A percentile compares a stretch with the other conserved stretches of the same genome.
Evolutionary conservation across 2,888 invertebrate species (phyloP).

Genomic region (Epinotia brunnichana): DNA sequence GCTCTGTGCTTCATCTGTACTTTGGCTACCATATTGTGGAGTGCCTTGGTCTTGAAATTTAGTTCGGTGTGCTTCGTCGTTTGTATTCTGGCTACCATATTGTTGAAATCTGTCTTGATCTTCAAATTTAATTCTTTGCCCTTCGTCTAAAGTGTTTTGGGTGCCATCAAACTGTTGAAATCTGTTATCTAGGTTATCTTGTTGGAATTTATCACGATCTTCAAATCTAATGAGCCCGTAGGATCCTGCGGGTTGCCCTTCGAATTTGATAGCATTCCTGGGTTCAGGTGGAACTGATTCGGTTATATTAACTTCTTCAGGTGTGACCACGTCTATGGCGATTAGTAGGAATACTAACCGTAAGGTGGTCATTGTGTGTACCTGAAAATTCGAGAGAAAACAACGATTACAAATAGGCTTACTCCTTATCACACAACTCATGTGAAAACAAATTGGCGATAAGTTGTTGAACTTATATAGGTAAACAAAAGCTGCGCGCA

Average conservation of each 20-base stretch:
- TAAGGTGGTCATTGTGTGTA: constrained; percentile 9
- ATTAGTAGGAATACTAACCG: constrained; percentile 3
- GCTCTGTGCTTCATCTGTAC: constrained; percentile 3
- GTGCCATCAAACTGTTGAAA: constrained; percentile 16
- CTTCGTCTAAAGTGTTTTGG: constrained; percentile 10
- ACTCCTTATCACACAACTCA: no score
- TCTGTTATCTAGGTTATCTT: neutral
- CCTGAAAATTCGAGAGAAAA: neutral
- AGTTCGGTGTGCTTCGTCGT: constrained; percentile 19
- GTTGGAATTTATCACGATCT: constrained; percentile 7
- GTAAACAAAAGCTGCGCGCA: no score
- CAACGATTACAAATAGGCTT: no score
- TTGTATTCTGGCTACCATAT: constrained; percentile 9
- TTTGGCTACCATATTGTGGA: constrained; percentile 15
- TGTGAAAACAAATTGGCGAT: no score
- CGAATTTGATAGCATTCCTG: constrained; percentile 49
- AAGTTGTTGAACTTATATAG: no score
- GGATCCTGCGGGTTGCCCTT: constrained; percentile 45
- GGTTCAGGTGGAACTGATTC: neutral
- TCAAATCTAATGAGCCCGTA: constrained; percentile 40
- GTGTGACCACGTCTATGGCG: neutral
- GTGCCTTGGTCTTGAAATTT: constrained; percentile 46
- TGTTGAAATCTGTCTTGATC: constrained; percentile 49
- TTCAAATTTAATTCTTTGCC: constrained; percentile 45
- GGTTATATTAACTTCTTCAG: constrained; percentile 7